Conservation (phyloP, 2,113 vertebrate genomes). For the Pelvicachromis taeniatus region DNA sequence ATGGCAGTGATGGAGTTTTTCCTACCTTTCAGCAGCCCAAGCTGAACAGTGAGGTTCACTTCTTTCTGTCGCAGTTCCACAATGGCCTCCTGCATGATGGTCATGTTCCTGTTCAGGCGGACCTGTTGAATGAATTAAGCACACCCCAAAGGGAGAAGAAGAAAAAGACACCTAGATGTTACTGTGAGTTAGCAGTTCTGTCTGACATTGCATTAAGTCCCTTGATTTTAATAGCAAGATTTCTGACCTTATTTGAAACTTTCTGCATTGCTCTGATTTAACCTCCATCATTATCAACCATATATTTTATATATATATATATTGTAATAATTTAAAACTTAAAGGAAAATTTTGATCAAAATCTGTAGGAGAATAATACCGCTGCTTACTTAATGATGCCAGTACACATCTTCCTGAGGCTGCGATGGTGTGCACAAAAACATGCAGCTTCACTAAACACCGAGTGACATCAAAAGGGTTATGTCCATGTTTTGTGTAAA, state of each 20-base stretch:
- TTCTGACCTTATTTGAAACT: no score
- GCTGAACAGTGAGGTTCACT: conserved; percentile 55
- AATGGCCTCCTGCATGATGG: conserved; percentile 30
- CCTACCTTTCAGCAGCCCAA: conserved; percentile 60
- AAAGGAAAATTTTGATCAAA: background rate
- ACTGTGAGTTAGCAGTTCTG: background rate
- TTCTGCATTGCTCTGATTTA: background rate
- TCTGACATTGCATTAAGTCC: background rate
- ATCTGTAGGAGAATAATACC: background rate
- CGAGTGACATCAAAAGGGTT: background rate
- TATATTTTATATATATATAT: background rate
- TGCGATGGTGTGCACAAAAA: background rate
- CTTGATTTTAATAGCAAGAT: background rate
- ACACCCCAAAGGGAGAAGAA: background rate
- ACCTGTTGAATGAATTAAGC: conserved; percentile 41
- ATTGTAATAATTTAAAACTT: background rate
- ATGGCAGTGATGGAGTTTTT: conserved; percentile 57
- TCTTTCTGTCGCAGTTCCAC: conserved; percentile 30
- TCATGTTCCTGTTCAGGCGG: conserved; percentile 53
- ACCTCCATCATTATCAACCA: background rate
- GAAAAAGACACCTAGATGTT: background rate
- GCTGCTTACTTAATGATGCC: background rate
- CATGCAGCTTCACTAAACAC: background rate
- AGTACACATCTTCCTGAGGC: background rate
- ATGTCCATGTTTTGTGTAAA: background rate